Evolutionary conservation across 2,113 vertebrate species (phyloP).

Genomic region (Heliornis fulica): DNA sequence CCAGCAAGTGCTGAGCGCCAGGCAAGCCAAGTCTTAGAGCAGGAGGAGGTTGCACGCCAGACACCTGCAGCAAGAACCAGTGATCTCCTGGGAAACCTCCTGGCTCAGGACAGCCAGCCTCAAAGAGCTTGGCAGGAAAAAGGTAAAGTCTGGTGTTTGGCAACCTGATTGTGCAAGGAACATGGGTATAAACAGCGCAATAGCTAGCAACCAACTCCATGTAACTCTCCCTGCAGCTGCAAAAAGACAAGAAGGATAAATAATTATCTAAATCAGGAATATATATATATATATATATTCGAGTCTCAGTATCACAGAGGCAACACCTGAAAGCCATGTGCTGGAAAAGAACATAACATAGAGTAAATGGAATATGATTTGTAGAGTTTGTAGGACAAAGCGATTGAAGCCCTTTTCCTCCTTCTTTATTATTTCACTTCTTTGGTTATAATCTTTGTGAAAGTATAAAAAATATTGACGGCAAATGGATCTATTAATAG

Average conservation of each 20-base stretch:
- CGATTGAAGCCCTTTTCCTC: not conserved
- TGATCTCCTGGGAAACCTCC: not conserved
- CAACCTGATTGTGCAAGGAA: not conserved
- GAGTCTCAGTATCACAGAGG: not conserved
- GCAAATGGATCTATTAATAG: not conserved
- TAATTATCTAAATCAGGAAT: not conserved
- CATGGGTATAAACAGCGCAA: fast-evolving
- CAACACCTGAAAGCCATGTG: not conserved
- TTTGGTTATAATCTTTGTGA: not conserved
- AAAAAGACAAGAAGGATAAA: not conserved
- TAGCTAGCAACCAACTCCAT: not conserved
- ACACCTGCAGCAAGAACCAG: not conserved
- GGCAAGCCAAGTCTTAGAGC: not conserved
- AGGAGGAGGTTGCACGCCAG: not conserved
- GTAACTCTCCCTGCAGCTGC: not conserved
- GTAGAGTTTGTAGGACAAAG: not conserved
- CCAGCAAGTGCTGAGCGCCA: fast-evolving
- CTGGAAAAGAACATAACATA: not conserved
- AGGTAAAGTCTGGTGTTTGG: not conserved
- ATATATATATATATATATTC: too few relatives aligned
- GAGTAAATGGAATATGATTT: not conserved
- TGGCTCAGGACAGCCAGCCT: not conserved
- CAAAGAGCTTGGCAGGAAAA: not conserved
- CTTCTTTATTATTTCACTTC: not conserved
- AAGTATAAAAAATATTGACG: not conserved